A percentile compares a stretch with the other conserved stretches of the same genome.
Evolutionary conservation across 2,113 vertebrate genomes (phyloP).

Genomic region (Myanophis thanlyinensis): DNA sequence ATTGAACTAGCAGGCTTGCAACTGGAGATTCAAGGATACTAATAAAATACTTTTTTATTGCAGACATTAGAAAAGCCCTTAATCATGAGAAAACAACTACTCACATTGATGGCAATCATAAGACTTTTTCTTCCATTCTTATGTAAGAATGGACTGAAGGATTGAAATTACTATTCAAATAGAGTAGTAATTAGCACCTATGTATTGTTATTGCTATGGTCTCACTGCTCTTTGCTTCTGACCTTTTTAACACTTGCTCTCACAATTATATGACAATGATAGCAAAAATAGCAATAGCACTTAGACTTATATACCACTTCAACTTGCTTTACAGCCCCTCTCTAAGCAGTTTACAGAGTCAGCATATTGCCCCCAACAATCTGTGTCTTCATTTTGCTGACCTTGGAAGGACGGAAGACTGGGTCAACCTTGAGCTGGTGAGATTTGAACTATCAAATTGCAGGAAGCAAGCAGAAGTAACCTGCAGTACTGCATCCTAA

Average conservation of each 20-base stretch:
- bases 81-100: neutral
- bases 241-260: neutral
- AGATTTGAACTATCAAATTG: too few relatives aligned
- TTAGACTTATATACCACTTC: too few relatives aligned
- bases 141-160: neutral
- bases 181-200: neutral
- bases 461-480: too few relatives aligned
- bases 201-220: neutral
- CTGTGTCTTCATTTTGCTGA: too few relatives aligned
- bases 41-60: neutral
- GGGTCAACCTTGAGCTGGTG: too few relatives aligned
- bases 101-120: neutral
- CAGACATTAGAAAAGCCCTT: neutral
- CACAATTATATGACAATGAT: neutral
- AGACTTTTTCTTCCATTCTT: neutral
- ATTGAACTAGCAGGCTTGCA: neutral
- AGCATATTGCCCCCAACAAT: too few relatives aligned
- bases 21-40: neutral
- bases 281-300: too few relatives aligned
- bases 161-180: neutral
- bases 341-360: too few relatives aligned
- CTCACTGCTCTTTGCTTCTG: neutral
- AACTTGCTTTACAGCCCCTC: too few relatives aligned
- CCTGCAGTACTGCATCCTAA: too few relatives aligned
- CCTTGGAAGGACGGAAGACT: too few relatives aligned